Conservation (phyloP, 2,888 invertebrate species). For the Agrotis ipsilon region DNA sequence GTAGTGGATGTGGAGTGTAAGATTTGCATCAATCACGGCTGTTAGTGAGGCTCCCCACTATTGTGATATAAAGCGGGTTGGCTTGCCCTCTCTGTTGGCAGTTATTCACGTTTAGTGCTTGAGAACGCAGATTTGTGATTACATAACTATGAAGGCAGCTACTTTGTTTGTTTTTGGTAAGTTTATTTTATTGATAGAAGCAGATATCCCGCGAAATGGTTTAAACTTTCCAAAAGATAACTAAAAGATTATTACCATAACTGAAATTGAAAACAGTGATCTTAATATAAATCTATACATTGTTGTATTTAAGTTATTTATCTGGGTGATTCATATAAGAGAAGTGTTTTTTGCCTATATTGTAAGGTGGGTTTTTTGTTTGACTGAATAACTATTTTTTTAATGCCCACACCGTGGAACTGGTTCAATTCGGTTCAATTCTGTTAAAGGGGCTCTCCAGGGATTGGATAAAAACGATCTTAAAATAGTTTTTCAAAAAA, state of each 20-base stretch:
- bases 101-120: conserved; percentile 70
- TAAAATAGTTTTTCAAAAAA: too few relatives aligned
- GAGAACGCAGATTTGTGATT: conserved; percentile 70
- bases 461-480: neutral
- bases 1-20: conserved; percentile 50
- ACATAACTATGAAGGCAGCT: conserved; percentile 78
- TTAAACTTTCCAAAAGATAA: neutral
- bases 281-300: conserved; percentile 3
- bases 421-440: neutral
- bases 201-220: neutral
- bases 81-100: conserved; percentile 69
- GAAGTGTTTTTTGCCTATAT: conserved; percentile 26
- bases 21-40: conserved; percentile 47
- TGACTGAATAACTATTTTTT: neutral
- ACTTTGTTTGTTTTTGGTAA: conserved; percentile 84
- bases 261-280: neutral
- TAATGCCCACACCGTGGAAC: neutral
- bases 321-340: conserved; percentile 17
- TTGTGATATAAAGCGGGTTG: conserved; percentile 75
- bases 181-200: conserved; percentile 55
- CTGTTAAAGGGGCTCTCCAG: neutral
- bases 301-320: neutral
- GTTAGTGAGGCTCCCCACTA: conserved; percentile 67
- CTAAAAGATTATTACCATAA: neutral
- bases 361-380: conserved; percentile 27